Conservation (phyloP, 2,113 vertebrate genomes). For the Poicephalus gulielmi region DNA sequence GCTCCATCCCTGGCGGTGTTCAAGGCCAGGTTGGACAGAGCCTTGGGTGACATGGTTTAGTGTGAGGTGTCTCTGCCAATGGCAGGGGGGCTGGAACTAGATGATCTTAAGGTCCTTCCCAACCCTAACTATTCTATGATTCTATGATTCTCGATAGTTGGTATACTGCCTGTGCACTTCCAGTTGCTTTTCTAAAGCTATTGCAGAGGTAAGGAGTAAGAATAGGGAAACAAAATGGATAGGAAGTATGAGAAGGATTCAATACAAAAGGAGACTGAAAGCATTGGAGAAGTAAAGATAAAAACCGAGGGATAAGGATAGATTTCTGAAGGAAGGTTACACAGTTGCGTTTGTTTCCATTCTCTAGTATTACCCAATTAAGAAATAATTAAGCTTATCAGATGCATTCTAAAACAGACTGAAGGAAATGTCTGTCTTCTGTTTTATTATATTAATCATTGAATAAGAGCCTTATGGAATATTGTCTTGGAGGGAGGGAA, state of each 20-base stretch:
- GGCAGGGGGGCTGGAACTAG: too few relatives aligned
- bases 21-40: too few relatives aligned
- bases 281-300: background rate
- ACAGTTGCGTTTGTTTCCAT: background rate
- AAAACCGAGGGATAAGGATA: background rate
- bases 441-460: background rate
- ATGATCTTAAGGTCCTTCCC: too few relatives aligned
- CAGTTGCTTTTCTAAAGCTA: background rate
- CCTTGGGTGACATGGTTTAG: too few relatives aligned
- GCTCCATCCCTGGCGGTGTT: too few relatives aligned
- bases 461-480: background rate
- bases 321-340: background rate
- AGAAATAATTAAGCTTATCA: background rate
- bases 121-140: too few relatives aligned
- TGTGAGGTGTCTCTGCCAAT: too few relatives aligned
- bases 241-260: background rate
- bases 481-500: background rate
- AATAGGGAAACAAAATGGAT: background rate
- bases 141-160: background rate
- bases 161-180: background rate
- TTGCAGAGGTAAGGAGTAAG: background rate
- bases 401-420: background rate
- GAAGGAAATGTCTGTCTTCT: background rate
- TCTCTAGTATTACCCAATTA: background rate
- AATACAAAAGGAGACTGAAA: background rate